Evolutionary conservation across 2,888 invertebrate species (phyloP), one percentile per base, ranked within the genome.

Genomic region (Cyaniris semiargus): DNA sequence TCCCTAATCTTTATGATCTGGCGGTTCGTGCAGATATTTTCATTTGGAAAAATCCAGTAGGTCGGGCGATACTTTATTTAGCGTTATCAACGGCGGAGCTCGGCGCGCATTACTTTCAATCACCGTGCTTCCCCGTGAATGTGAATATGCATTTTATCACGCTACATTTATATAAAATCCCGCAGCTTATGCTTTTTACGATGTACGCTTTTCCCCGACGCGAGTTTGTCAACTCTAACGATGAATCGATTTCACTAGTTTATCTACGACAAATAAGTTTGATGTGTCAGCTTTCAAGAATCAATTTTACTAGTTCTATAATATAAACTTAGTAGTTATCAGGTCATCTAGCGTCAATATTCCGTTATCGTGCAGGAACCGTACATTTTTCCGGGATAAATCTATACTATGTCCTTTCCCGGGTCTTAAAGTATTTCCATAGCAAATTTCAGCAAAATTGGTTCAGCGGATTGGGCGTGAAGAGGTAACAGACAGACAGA

Each of bases 51-150:
- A 70, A 70, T 70, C 71, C 71, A 38, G 71, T 18, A 70, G 31
- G 31, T 70, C 70, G 31, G 38, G 34, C 71, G 34, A 71, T 71
- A 71, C 71, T 71, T 71, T 71, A 71, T 34, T 38, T 38, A 70
- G 34, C n/a, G 71, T n/a, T 71, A 71, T 38, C 34, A 38, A 8
- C 71, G 71, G n/a, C 21, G 31, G 34, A 18, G 70, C 70, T 23
- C 70, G 15, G 34, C 38, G 48, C 53, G 66, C 76, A 78, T 77
- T 80, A 77, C 78, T 79, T 79, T 79, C 78, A 78, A 80, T 78
- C 78, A 79, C 81, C 78, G 80, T 78, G 77, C 78, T 76, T 79
- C 71, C 34, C 23, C 58, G 71, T 74, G 76, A 77, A 77, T 75
- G 76, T 75, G 76, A 78, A 78, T 78, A 76, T 74, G 76, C 71